Evolutionary conservation across 2,888 invertebrate genomes (phyloP).

Genomic region (Anthoptus insignis): DNA sequence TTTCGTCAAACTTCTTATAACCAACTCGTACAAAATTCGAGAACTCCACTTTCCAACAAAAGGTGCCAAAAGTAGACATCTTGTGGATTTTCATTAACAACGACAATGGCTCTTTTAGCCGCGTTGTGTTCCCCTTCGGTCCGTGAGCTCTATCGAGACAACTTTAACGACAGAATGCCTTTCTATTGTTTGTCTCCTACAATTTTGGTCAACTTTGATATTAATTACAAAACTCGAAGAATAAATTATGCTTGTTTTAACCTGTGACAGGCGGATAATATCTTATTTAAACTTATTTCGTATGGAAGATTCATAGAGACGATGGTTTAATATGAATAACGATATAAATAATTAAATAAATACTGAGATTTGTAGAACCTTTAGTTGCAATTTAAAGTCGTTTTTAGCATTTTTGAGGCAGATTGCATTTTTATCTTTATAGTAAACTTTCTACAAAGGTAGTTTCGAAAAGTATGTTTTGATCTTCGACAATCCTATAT

Average conservation of each 20-base stretch:
- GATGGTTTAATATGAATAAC: no score
- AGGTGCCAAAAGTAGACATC: constrained; percentile 27
- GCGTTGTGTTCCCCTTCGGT: constrained; percentile 15
- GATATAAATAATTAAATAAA: no score
- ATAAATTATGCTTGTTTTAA: not conserved
- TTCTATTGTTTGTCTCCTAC: constrained; percentile 7
- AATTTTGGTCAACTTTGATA: constrained; percentile 10
- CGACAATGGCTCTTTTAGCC: constrained; percentile 27
- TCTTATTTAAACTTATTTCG: not conserved
- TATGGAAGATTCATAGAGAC: not conserved
- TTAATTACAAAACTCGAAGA: constrained; percentile 1
- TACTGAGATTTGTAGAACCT: no score
- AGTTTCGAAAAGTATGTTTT: no score
- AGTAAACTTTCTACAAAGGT: no score
- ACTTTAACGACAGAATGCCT: constrained; percentile 20
- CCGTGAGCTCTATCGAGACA: constrained; percentile 11
- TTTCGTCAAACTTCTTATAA: not conserved
- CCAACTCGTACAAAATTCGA: not conserved
- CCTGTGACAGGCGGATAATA: not conserved
- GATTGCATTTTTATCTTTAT: no score
- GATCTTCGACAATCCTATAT: no score
- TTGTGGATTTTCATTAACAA: constrained; percentile 32
- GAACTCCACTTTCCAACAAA: constrained; percentile 20
- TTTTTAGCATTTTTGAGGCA: no score
- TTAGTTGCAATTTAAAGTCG: no score